Conservation (phyloP, 1,140 invertebrate genomes). For the Drosophila truncata region DNA sequence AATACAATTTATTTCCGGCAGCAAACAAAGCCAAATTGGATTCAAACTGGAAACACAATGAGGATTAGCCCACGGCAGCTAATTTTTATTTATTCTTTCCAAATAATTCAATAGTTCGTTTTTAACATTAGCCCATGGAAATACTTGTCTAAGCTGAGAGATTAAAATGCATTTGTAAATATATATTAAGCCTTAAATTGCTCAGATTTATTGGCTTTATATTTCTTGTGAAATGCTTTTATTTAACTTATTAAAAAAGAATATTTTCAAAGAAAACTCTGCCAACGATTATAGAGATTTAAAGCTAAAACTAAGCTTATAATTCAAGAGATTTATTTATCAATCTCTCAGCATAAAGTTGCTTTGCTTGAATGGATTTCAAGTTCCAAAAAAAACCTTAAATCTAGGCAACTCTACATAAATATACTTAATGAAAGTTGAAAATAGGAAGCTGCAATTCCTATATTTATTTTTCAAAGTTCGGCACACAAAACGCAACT, state of each 20-base stretch:
- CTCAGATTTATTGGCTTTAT: too few species aligned
- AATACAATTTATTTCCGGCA: slow-evolving; percentile 46
- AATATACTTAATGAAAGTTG: not conserved
- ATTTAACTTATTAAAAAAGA: too few species aligned
- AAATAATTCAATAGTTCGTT: slow-evolving; percentile 3
- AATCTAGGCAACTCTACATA: not conserved
- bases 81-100: slow-evolving; percentile 12
- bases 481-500: not conserved
- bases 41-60: slow-evolving; percentile 38
- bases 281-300: not conserved
- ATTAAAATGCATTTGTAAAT: not conserved
- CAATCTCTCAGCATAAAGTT: not conserved
- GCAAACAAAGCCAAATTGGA: slow-evolving; percentile 53
- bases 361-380: not conserved
- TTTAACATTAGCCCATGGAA: not conserved
- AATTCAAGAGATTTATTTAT: not conserved
- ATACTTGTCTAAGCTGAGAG: not conserved
- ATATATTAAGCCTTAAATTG: not conserved
- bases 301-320: not conserved
- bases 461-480: slow-evolving; percentile 30
- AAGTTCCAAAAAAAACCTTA: not conserved
- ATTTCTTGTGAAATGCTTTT: not conserved
- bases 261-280: too few species aligned
- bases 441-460: slow-evolving; percentile 9
- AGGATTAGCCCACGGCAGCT: slow-evolving; percentile 26